Evolutionary conservation across 2,888 invertebrate genomes (phyloP), one percentile per base, ranked within the genome.

Genomic region (Ophion slaviceki): DNA sequence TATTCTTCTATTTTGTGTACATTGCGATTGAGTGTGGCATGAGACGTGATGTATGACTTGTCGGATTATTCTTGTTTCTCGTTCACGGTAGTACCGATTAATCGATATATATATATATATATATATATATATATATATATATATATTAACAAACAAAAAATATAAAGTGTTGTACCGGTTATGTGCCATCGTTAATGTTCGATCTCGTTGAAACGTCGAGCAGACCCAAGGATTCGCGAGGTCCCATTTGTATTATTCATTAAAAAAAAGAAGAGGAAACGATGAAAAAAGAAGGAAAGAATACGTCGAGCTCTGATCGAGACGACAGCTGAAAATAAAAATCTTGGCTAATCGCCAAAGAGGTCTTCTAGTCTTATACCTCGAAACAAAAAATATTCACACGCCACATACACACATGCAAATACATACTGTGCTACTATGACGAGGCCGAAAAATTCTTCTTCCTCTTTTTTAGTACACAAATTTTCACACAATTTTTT

Each of bases 301-400:
- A 64, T 45, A 59, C 47, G 72, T 77, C 82, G 57, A 83, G 80
- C 72, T 83, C 45, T 10, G 62, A 36, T 70, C 75, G 77, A 75
- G 79, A 80, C 84, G 85, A 78, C 76, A 68, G 84, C 64, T 86
- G 75, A 78, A 82, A 85, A 83, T 84, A 47, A 71, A 78, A 80
- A 86, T 84, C 82, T 88, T 86, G 91, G 91, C 90, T 91, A 90
- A 89, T 92, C 91, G 92, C 92, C 93, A 92, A 93, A 93, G 93
- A 93, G 92, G 91, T 91, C 91, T 92, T 93, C 93, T 92, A 93
- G 93, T 93, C 93, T 91, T 90, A 91, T 88, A 88, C 89, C 90
- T 88, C 89, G 89, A 87, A 88, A 88, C 85, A 89, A 87, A 88
- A 88, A 87, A 88, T 81, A 84, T 32, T 10, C 64, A 80, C 53